These are phyloP conservation scores for Anticlea derivata DNA, from an alignment of 2,888 invertebrate genomes.

Conservation along the genomic window DNA sequence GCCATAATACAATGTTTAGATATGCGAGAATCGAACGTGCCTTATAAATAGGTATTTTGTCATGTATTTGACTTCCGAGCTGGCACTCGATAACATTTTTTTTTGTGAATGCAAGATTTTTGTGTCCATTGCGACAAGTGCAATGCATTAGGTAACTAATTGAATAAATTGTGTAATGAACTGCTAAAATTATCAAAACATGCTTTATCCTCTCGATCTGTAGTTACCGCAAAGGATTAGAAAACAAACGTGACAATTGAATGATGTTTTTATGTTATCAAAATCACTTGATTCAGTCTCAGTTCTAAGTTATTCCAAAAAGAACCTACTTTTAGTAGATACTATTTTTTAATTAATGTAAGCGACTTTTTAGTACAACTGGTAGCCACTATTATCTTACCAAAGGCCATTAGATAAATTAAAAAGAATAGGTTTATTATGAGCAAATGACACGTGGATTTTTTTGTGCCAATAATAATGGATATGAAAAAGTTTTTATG, in stretches of 20 bases:
- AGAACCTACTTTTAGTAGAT: conserved; percentile 22
- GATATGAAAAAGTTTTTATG: conserved; percentile 41
- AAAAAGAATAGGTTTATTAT: conserved; percentile 20
- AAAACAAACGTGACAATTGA: conserved; percentile 64
- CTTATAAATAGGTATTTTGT: too few species aligned
- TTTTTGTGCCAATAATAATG: conserved; percentile 40
- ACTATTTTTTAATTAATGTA: too few species aligned
- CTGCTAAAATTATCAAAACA: conserved; percentile 33
- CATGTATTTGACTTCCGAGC: too few species aligned
- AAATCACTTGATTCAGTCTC: conserved; percentile 20
- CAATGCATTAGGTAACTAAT: conserved; percentile 6
- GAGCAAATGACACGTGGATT: conserved; percentile 24
- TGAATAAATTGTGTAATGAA: conserved; percentile 37
- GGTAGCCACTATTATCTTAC: not conserved
- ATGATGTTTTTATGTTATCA: conserved; percentile 23
- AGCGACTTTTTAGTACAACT: too few species aligned
- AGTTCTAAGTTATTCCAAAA: conserved; percentile 15
- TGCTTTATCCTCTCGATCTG: conserved; percentile 43
- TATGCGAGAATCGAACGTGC: too few species aligned
- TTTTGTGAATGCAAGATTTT: too few species aligned
- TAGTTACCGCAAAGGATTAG: conserved; percentile 33
- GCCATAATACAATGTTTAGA: too few species aligned
- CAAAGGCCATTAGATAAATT: conserved; percentile 23
- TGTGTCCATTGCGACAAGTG: not conserved
- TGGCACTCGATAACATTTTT: too few species aligned